Evolutionary conservation across 2,113 vertebrate species (phyloP), one percentile per base, ranked within the genome.

Genomic region (Tetraodon nigroviridis): DNA sequence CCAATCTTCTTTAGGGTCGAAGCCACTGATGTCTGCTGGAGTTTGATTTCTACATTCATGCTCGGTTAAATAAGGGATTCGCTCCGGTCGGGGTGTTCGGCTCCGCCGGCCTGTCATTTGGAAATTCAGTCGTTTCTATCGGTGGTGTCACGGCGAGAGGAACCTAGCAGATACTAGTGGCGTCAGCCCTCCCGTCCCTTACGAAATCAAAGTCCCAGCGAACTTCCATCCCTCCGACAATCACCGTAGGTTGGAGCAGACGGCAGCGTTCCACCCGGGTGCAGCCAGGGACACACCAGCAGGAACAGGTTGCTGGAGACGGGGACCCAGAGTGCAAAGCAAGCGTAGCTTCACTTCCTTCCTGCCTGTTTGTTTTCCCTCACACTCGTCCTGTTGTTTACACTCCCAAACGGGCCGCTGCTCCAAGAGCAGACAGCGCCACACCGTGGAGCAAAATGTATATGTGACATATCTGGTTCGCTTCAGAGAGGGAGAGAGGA

Each of bases 401-500:
- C 89, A 84, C 86, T 90, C 90, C 88, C 88, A 84, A 87, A 84
- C 56, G 64, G 75, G 77, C 86, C 56, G 54, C 73, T 37, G 88
- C 83, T 90, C 88, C 83, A 90, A 90, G 89, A 91, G 85, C 87
- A 56, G 60, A 67, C 64, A 11, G 64, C 37, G 75, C 80, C 76
- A 75, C 61, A 59, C 88, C 86, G 89, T 15, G 89, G 89, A 90
- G 89, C 87, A 90, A 90, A 46, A 91, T 85, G 63, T 84, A 85
- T 87, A 88, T 84, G 79, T 85, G 81, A 90, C 85, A 86, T 89
- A 87, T 87, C 86, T 78, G 83, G 78, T 66, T 75, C 66, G 70
- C 78, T 57, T 57, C 46, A 15, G 45, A 55, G 62, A 77, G 66
- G 61, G 75, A 75, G 27, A 50, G 48, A 71, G 78, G 73, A 75